Evolutionary conservation across 1,140 invertebrate genomes (phyloP).

Genomic region (Cyclina sinensis): DNA sequence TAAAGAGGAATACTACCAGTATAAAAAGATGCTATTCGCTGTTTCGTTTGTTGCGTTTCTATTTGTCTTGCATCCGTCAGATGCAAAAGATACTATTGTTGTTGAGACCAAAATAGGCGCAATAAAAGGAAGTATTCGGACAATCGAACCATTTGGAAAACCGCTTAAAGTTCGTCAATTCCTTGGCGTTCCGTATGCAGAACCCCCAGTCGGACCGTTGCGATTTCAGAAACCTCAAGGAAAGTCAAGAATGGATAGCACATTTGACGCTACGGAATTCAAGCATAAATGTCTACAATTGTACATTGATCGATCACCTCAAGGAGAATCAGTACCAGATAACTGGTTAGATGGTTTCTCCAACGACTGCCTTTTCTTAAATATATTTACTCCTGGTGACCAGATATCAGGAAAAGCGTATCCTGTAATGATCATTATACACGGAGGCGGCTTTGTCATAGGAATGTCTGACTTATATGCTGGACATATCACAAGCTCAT

Average conservation of each 20-base stretch:
- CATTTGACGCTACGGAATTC: neutral
- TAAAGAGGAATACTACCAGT: no score
- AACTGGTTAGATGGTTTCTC: constrained; percentile 82
- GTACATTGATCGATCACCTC: neutral
- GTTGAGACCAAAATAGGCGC: neutral
- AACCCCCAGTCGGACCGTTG: constrained; percentile 4
- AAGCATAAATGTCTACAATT: neutral
- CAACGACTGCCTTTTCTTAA: constrained; percentile 98
- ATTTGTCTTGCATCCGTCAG: no score
- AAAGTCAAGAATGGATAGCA: neutral
- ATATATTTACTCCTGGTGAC: constrained; percentile 91
- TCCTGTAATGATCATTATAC: constrained; percentile 96
- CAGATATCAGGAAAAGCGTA: constrained; percentile 74
- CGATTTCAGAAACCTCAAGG: constrained; percentile 27
- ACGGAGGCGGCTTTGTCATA: constrained; percentile 96
- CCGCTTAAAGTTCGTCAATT: neutral
- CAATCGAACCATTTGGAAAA: neutral
- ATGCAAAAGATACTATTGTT: neutral
- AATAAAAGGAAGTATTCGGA: neutral
- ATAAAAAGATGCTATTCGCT: no score
- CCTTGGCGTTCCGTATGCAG: constrained; percentile 38
- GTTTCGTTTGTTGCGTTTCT: no score
- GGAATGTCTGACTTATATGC: constrained; percentile 97
- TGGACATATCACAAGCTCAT: constrained; percentile 91
- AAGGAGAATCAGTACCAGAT: neutral